phyloP scores from a whole-genome alignment of 2,888 invertebrate genomes.

The Autographa pulchrina region DNA sequence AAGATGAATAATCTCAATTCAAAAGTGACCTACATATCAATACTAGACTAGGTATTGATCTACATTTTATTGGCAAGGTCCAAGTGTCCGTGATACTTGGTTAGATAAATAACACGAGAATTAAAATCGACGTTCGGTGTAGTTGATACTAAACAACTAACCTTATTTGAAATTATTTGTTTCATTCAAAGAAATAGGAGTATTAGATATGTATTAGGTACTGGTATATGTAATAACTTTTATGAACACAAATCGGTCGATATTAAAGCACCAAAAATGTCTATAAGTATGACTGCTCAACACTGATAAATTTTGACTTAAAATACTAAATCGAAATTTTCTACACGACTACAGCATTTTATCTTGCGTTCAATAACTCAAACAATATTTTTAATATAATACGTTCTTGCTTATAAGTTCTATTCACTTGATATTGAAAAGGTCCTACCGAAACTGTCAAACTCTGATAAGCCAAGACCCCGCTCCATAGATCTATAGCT shows the following conservation, averaged over 20 bases:
- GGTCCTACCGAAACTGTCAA: slow-evolving; percentile 46
- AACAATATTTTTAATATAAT: neutral
- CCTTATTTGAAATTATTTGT: neutral
- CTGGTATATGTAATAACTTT: too few relatives aligned
- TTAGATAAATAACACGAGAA: neutral
- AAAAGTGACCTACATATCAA: slow-evolving; percentile 38
- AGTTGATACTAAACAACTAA: neutral
- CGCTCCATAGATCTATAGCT: slow-evolving; percentile 17
- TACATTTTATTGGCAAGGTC: slow-evolving; percentile 5
- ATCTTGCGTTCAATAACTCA: neutral
- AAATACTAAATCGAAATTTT: too few relatives aligned
- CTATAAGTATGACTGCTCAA: too few relatives aligned
- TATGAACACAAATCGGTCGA: too few relatives aligned
- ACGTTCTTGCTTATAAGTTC: slow-evolving; percentile 3
- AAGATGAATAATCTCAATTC: slow-evolving; percentile 15
- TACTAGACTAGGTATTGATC: slow-evolving; percentile 35
- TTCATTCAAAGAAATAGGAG: neutral
- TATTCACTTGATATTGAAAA: slow-evolving; percentile 20
- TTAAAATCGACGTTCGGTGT: neutral
- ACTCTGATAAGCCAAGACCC: slow-evolving; percentile 22
- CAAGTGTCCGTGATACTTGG: neutral
- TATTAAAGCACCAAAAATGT: too few relatives aligned
- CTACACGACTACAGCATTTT: neutral
- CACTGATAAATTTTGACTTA: too few relatives aligned
- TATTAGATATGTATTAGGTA: too few relatives aligned